Evolutionary conservation across 2,113 vertebrate species (phyloP).

Genomic region (Ptychochromis oligacanthus): DNA sequence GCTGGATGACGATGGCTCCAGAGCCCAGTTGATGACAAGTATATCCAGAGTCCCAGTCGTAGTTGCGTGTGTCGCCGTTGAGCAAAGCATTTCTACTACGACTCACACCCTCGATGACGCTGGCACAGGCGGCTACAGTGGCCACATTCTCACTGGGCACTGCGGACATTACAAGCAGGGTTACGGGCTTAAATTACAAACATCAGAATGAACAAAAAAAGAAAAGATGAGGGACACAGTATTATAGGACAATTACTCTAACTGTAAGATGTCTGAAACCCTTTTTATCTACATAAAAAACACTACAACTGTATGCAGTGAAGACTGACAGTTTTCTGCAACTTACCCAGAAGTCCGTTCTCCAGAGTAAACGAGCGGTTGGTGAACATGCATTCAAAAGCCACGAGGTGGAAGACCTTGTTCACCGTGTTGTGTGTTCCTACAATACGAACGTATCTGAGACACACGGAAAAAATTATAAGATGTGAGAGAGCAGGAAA

Average conservation of each 20-base stretch:
- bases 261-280: neutral
- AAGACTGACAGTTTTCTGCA: neutral
- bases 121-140: conserved; percentile 90
- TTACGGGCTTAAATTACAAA: neutral
- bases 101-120: conserved; percentile 96
- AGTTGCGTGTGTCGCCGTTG: conserved; percentile 97
- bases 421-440: conserved; percentile 99
- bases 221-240: neutral
- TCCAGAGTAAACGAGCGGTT: conserved; percentile 90
- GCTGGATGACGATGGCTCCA: conserved; percentile 94
- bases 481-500: neutral
- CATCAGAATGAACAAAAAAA: neutral
- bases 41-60: conserved; percentile 99
- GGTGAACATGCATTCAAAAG: conserved; percentile 98
- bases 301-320: neutral
- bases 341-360: conserved; percentile 92
- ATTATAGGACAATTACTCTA: neutral
- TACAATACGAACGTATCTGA: conserved; percentile 95
- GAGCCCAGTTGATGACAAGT: conserved; percentile 98
- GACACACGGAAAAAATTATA: neutral
- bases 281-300: neutral
- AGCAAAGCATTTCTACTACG: conserved; percentile 94
- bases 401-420: conserved; percentile 98
- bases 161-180: conserved; percentile 51
- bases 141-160: conserved; percentile 94